Evolutionary conservation across 1,140 invertebrate genomes (phyloP), one percentile per base, ranked within the genome.

Genomic region (Cyrtorhinus lividipennis): DNA sequence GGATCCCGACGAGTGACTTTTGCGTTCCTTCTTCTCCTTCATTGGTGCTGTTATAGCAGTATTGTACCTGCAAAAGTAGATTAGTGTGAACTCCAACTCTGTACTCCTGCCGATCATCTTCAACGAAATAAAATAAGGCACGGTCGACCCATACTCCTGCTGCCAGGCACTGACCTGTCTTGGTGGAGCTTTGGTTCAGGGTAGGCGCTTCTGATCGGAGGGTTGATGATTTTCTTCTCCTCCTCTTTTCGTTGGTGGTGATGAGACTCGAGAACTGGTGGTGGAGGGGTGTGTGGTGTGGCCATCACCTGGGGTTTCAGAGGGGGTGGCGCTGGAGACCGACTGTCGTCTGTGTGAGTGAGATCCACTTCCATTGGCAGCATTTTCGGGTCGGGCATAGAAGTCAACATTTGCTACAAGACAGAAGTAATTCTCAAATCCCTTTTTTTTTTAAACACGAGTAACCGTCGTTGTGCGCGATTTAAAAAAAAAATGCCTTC

Each of bases 321-420:
- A 25, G 46, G 15, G 2, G 24, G 25, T 2, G 56, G 62, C 15
- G 62, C 57, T 2, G 62, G 62, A 20, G 62, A 48, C 13, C 26
- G 2, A 22, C 15, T n/a, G 18, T 53, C 23, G 30, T 62, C 63
- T 44, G 24, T 27, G 15, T 65, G 63, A 20, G 66, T 66, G 27
- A 65, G 24, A 30, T 64, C 59, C 20, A 62, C 63, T 64, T 64
- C 56, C 30, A 65, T n/a, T 13, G 65, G 25, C 8, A 25, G 26
- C 27, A n/a, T n/a, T n/a, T 62, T 30, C n/a, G n/a, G n/a, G n/a
- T n/a, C n/a, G n/a, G n/a, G n/a, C n/a, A n/a, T n/a, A n/a, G n/a
- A n/a, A n/a, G n/a, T n/a, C n/a, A n/a, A n/a, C n/a, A n/a, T n/a
- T n/a, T n/a, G n/a, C n/a, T n/a, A n/a, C n/a, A n/a, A n/a, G n/a